Base-by-base conservation (phyloP, 2,113 vertebrate species). In the Lates calcarifer region DNA sequence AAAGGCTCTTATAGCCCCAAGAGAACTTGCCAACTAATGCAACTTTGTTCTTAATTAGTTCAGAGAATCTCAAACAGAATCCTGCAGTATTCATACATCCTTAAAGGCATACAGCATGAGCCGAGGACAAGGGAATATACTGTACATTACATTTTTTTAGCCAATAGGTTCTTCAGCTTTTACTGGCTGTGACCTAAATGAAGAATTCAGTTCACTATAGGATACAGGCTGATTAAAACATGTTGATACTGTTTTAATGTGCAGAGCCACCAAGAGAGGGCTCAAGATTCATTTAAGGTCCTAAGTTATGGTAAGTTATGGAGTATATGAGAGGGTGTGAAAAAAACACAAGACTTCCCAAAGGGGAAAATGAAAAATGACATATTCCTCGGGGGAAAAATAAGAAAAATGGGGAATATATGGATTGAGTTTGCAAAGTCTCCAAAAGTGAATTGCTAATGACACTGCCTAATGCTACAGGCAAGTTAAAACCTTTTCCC, bases 41-140 rank as follows among this genome's bases (percentile, higher is more conserved):
- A 92, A 89, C 83, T 93, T 89, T 89, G 81, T 79, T 85, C 77
- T 82, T 91, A 91, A 93, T 93, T 89, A 91, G 86, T 86, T 83
- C 53, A 63, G n/a, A 71, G 81, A 75, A 77, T 82, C 82, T 87
- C 61, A 61, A 70, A 86, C 66, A 81, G n/a, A 73, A 84, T 86
- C 57, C 67, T 87, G 70, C 73, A 84, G 83, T 77, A 88, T 90
- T 82, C 41, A 89, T 76, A 79, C 43, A 12, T 26, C 77, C 90
- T 86, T 86, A 39, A 66, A 89, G 90, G 89, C 83, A 91, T 65
- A 72, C 47, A 68, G 70, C 60, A 43, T 33, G 66, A 86, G 80
- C 60, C 3, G 18, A 89, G 84, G 81, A 84, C 79, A 67, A 47
- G 81, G 29, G 77, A 75, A 79, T 63, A 58, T 71, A 79, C 55